Evolutionary conservation across 53 echinoderm and acorn worm genomes (phyloP).

Genomic region (Arbacia lixula): DNA sequence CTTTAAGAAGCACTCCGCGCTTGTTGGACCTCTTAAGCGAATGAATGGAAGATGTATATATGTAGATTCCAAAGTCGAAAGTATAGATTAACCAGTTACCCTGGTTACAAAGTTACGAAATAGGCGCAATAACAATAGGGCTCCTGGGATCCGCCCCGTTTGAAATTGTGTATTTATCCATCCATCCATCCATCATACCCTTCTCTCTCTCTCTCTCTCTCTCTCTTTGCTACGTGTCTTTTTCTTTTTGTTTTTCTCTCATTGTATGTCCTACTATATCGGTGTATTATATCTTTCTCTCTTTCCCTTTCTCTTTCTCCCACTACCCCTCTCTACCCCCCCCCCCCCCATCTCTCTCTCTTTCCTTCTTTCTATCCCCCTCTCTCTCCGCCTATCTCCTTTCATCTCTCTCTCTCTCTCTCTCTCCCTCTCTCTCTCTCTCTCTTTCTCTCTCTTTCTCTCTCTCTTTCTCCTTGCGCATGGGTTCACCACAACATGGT

Average conservation of each 20-base stretch:
- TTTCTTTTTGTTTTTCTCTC: not conserved
- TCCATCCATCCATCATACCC: not conserved
- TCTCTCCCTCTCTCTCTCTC: not conserved
- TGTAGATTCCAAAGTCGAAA: no score
- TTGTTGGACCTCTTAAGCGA: no score
- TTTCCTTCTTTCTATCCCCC: not conserved
- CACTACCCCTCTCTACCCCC: not conserved
- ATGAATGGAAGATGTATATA: no score
- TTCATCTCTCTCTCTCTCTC: not conserved
- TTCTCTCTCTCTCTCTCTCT: not conserved
- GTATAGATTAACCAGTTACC: no score
- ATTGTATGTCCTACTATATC: not conserved
- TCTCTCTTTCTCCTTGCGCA: not conserved
- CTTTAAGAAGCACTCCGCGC: no score
- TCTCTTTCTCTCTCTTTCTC: not conserved
- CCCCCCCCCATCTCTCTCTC: not conserved
- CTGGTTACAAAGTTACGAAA: no score
- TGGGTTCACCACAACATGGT: no score
- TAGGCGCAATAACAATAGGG: no score
- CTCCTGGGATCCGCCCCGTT: no score
- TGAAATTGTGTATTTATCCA: no score
- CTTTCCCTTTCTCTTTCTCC: not conserved
- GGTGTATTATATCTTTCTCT: not conserved
- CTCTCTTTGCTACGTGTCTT: not conserved
- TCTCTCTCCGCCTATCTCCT: not conserved